A percentile compares a stretch with the other conserved stretches of the same genome.
Conservation (phyloP, 2,797 vertebrate species). For the Malacoctenus gilli region DNA sequence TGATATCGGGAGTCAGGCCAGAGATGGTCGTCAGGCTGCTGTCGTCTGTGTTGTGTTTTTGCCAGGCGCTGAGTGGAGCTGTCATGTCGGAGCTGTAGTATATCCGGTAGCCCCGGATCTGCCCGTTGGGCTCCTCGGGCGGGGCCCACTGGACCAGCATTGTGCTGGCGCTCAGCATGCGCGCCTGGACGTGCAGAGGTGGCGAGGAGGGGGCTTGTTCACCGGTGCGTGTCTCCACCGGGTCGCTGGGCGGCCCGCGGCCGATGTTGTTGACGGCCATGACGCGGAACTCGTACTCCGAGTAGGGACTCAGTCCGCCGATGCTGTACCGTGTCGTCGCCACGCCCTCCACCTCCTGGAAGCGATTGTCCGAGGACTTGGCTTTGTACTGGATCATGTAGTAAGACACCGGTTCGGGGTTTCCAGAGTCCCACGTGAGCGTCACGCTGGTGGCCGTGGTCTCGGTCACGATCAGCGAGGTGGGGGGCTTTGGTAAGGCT, state of each 20-base stretch:
- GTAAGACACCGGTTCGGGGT: conserved; percentile 91
- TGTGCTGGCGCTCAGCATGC: conserved; percentile 94
- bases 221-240: conserved; percentile 89
- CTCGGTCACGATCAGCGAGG: conserved; percentile 90
- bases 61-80: conserved; percentile 89
- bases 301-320: conserved; percentile 94
- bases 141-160: conserved; percentile 97
- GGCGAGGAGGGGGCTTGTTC: conserved; percentile 95
- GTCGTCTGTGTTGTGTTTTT: conserved; percentile 93
- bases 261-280: conserved; percentile 96
- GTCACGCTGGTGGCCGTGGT: conserved; percentile 96
- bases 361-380: conserved; percentile 84
- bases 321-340: conserved; percentile 96
- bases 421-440: conserved; percentile 95
- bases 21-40: conserved; percentile 93
- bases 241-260: conserved; percentile 90
- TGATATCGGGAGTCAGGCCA: conserved; percentile 90
- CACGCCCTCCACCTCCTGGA: conserved; percentile 94
- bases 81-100: conserved; percentile 89
- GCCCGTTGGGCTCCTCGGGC: conserved; percentile 93
- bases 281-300: conserved; percentile 91
- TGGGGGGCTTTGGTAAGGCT: conserved; percentile 94
- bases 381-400: conserved; percentile 94
- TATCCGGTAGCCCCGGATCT: conserved; percentile 91
- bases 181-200: conserved; percentile 90